Percentiles rank a stretch among this genome's conserved stretches.
Conservation (phyloP, 37 sponge, comb jelly and placozoan species). For the Halichondria panicea region DNA sequence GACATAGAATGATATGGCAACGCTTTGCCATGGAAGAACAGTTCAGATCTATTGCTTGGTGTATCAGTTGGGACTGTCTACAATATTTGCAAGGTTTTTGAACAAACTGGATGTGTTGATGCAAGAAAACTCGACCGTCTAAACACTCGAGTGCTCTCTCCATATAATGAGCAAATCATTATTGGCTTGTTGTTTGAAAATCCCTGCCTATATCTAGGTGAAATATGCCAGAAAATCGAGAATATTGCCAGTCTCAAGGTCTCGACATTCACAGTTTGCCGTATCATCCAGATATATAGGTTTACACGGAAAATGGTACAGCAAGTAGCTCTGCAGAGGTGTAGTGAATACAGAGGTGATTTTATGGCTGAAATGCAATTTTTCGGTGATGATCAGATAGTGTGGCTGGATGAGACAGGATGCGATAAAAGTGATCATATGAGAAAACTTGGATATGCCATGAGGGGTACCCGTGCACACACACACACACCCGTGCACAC, state of each 20-base stretch:
- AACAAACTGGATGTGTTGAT: too few species aligned
- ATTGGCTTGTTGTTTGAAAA: too few species aligned
- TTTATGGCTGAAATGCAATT: not conserved
- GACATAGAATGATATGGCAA: too few species aligned
- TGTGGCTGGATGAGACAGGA: conserved; percentile 19
- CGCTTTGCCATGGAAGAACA: too few species aligned
- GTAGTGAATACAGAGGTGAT: not conserved
- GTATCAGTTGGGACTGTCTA: too few species aligned
- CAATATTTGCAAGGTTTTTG: too few species aligned
- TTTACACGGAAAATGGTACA: not conserved
- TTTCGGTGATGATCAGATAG: not conserved
- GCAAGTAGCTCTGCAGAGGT: conserved; percentile 7
- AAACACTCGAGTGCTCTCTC: too few species aligned
- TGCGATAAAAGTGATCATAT: conserved; percentile 3
- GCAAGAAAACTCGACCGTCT: too few species aligned
- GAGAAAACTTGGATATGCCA: not conserved
- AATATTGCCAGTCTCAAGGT: not conserved
- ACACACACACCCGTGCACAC: too few species aligned
- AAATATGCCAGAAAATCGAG: not conserved
- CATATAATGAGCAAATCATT: too few species aligned
- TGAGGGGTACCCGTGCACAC: not conserved
- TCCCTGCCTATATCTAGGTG: too few species aligned
- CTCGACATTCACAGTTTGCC: not conserved
- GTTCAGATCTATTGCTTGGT: not conserved
- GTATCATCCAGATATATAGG: not conserved